Base-by-base conservation (phyloP, 2,888 invertebrate species). In the Drosophila rellima region DNA sequence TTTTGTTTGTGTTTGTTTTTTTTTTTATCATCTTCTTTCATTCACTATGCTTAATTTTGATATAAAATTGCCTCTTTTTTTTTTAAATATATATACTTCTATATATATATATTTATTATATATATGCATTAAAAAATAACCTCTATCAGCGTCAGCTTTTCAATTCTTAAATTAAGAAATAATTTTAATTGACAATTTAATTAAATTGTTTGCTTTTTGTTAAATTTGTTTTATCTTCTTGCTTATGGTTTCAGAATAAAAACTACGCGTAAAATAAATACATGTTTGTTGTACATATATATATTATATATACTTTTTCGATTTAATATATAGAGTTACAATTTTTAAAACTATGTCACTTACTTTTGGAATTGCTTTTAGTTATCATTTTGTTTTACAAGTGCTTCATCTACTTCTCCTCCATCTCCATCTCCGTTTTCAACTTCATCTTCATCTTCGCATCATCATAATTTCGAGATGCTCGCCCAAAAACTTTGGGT, bases 351-450 rank as follows among this genome's bases (percentile, higher is more conserved):
- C 83, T 84, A 86, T 84, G 83, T 84, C 84, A 84, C 84, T 87
- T 87, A 87, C 74, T 80, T 82, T 85, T 85, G 88, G 78, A 90
- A 90, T 90, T 90, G 90, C 88, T 89, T 90, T 87, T 78, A 82
- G 88, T 90, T 90, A 74, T 83, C 74, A 79, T 78, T 82, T 89
- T 84, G 77, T 86, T 86, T 83, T 85, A 81, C 86, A 85, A 80
- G 80, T 82, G 82, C 86, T 81, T 80, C 84, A 66, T 80, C 81
- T 63, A 64, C 80, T 18, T 64, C 75, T 56, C 54, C 47, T 64
- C 17, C n/a, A 35, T 13, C 39, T 29, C 42, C 18, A 3, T 20
- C 45, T 35, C 8, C 20, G 33, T 18, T 51, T n/a, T n/a, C n/a
- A n/a, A n/a, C n/a, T 48, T 13, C 31, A 37, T 44, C 69, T 37